Evolutionary conservation across 2,888 invertebrate species (phyloP), one percentile per base, ranked within the genome.

Genomic region (Lypha dubia): DNA sequence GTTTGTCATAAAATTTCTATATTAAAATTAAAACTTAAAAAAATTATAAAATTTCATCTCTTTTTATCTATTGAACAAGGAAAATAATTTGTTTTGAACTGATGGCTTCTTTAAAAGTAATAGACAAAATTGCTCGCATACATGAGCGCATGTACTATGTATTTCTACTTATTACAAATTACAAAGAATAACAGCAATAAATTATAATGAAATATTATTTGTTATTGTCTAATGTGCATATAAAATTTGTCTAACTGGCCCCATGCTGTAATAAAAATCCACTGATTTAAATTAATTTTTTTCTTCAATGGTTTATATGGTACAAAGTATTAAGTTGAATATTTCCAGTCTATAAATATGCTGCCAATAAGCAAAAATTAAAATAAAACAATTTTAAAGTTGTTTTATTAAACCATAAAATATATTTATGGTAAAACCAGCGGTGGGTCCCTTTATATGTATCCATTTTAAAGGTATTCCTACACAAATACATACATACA

Each of bases 401-500:
- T 58, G 32, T 51, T 58, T 65, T 76, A 75, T 76, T 80, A 53
- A 79, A 80, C 71, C 60, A 56, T 79, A 51, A 79, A 79, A 60
- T 67, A 24, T 76, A 63, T 79, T 67, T 80, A 62, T 35, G 73
- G 60, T 53, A 60, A 65, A 60, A 46, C 5, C 80, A 80, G 80
- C 80, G 80, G 80, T 76, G 41, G 84, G 84, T 84, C 79, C 67
- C 38, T 79, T 60, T 68, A 24, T 51, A n/a, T 67, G 58, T 35
- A 38, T n/a, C n/a, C 5, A 51, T n/a, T 41, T 41, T 7, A 41
- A n/a, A 8, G 20, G 17, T 38, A 24, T 2, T 58, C 67, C 46
- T 67, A 46, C 3, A n/a, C 38, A 32, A n/a, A n/a, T n/a, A n/a
- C n/a, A n/a, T n/a, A n/a, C n/a, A n/a, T n/a, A n/a, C n/a, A n/a